Evolutionary conservation across 2,888 invertebrate genomes (phyloP), one percentile per base, ranked within the genome.

Genomic region (Tetrapedia diversipes): DNA sequence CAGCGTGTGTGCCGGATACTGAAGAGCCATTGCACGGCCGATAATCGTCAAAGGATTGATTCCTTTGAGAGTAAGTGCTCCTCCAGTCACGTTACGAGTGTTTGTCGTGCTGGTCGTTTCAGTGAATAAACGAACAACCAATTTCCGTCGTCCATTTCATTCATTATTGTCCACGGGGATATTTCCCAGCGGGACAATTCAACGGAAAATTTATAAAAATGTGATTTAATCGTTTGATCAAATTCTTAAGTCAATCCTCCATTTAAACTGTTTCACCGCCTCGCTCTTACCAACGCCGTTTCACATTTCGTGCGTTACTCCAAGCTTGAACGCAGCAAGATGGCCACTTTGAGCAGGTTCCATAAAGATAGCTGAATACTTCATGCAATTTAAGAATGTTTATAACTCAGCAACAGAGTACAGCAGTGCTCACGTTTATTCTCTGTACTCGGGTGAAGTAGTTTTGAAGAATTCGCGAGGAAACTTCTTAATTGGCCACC

Each of bases 1-100:
- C n/a, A n/a, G n/a, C n/a, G n/a, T n/a, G n/a, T n/a, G n/a, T n/a
- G n/a, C n/a, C n/a, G n/a, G n/a, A n/a, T n/a, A n/a, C n/a, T 47
- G 19, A 8, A 29, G 24, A 32, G 19, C 4, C 22, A 7, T 2
- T 37, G 61, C 34, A 29, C 10, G 45, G 45, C 39, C 37, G 63
- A 37, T 69, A 60, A 69, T 69, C 54, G 41, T 6, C n/a, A n/a
- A 41, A 41, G 41, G 6, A 7, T 7, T 1, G 41, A n/a, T 14
- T 0, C 45, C 14, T 32, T 45, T 14, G 22, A 45, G 22, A 10
- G 22, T 11, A 14, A 11, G 2, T 14, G 45, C 45, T 45, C 11
- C 16, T 7, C 14, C 4, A 22, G 45, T 14, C 22, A 45, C 45
- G 14, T 47, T 22, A 14, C 45, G 22, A 24, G 24, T 1, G 24